Percentiles rank a stretch among this genome's conserved stretches.
phyloP scores from a whole-genome alignment of 2,888 invertebrate genomes.

The Eupithecia inturbata region DNA sequence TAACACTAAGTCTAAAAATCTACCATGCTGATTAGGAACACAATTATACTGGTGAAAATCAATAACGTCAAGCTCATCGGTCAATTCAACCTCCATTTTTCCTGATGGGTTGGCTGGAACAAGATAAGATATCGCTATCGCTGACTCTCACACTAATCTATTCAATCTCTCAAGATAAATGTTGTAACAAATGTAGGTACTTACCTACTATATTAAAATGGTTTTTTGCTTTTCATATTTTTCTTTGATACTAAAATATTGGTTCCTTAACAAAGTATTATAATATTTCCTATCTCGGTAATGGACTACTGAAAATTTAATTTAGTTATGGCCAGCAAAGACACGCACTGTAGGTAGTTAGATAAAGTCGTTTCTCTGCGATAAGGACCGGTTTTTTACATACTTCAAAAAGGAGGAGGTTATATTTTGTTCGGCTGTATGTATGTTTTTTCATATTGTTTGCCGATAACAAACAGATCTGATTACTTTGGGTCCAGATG shows the following conservation, averaged over 20 bases:
- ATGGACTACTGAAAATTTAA: background rate
- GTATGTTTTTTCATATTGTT: too few species aligned
- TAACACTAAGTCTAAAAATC: too few species aligned
- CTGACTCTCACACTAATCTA: constrained; percentile 9
- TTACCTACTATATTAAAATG: constrained; percentile 12
- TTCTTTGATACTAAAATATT: constrained; percentile 13
- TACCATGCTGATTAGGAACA: too few species aligned
- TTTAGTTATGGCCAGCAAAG: background rate
- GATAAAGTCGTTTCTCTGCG: background rate
- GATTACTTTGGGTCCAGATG: too few species aligned
- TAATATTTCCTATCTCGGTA: background rate
- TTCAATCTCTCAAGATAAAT: constrained; percentile 20
- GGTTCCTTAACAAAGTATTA: background rate
- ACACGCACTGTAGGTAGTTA: background rate
- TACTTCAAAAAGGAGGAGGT: too few species aligned
- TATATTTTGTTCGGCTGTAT: too few species aligned
- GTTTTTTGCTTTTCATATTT: constrained; percentile 15
- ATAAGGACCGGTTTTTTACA: background rate
- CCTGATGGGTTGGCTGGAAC: too few species aligned
- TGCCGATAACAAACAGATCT: too few species aligned
- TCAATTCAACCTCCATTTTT: too few species aligned
- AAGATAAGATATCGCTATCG: too few species aligned
- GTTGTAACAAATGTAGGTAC: background rate
- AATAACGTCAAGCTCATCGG: too few species aligned
- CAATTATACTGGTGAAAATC: too few species aligned